Evolutionary conservation across 1,140 invertebrate species (phyloP), one percentile per base, ranked within the genome.

Genomic region (Trissolcus basalis): DNA sequence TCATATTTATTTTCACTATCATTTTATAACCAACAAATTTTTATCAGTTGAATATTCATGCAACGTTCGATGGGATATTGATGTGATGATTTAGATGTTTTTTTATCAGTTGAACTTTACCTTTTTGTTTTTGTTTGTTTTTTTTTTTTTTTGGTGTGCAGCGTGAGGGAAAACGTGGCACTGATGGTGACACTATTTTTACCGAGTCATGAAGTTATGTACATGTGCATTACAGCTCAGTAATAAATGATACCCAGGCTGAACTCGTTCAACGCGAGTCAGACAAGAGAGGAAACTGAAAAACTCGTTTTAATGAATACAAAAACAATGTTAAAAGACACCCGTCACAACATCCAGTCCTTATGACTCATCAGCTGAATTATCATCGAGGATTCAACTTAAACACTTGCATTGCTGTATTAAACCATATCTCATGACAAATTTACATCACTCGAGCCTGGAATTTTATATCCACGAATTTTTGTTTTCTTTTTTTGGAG

Each of bases 251-350:
- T 49, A 41, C 48, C 32, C 15, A 11, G 45, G 45, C 15, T 13
- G 5, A 14, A 56, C 13, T 19, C 19, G 10, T 33, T 11, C 27
- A 36, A 50, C 10, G 56, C 60, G 32, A 53, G 35, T 7, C 60
- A 55, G 50, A 60, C 55, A 39, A 60, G 58, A 68, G 54, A 51
- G 47, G 19, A 27, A 54, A 68, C 56, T 69, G 49, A 69, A 69
- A 69, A 69, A 69, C 65, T 60, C 50, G 49, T 60, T 69, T 69
- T 54, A 69, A 60, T 54, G 65, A 55, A 70, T 61, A 36, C 44
- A 70, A 70, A 70, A 70, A 70, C 67, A 70, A 59, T 61, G 67
- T 50, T 61, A 55, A 60, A 55, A 61, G 67, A 55, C 67, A 69
- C 68, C 44, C 49, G 67, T 69, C 55, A 43, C 58, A 60, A 47